A percentile compares a stretch with the other conserved stretches of the same genome.
Evolutionary conservation across 1,140 invertebrate genomes (phyloP).

Genomic region (Drosophila busckii): DNA sequence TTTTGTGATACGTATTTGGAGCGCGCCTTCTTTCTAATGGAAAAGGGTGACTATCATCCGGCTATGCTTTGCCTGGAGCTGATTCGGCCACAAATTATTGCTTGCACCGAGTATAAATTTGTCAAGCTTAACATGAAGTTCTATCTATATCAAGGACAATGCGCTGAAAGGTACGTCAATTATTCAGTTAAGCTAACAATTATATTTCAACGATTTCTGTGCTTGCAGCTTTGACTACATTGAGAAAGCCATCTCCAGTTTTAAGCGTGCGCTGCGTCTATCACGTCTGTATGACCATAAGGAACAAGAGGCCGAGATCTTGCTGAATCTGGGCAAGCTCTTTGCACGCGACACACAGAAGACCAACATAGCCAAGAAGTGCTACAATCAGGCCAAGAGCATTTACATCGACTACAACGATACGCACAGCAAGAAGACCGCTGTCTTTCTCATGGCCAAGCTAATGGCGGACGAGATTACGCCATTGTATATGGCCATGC

Average conservation of each 20-base stretch:
- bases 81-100: constrained; percentile 42
- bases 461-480: constrained; percentile 67
- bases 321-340: constrained; percentile 58
- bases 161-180: constrained; percentile 40
- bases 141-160: constrained; percentile 49
- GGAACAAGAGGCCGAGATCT: constrained; percentile 43
- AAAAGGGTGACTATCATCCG: constrained; percentile 37
- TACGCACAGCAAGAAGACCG: constrained; percentile 49
- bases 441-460: constrained; percentile 61
- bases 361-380: constrained; percentile 50
- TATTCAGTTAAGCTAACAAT: too few species aligned
- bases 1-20: constrained; percentile 61
- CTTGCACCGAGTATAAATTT: constrained; percentile 46
- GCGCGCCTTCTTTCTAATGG: constrained; percentile 53
- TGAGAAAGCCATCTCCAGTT: constrained; percentile 43
- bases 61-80: constrained; percentile 57
- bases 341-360: constrained; percentile 47
- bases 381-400: constrained; percentile 59
- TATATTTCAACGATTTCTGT: neutral
- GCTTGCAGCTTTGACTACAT: constrained; percentile 29
- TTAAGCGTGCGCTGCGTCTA: constrained; percentile 49
- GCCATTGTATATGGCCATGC: constrained; percentile 65
- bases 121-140: constrained; percentile 62
- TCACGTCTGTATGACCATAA: constrained; percentile 32
- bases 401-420: constrained; percentile 69